Evolutionary conservation across 2,113 vertebrate species (phyloP), one percentile per base, ranked within the genome.

Genomic region (Ophthalmolycus amberensis): DNA sequence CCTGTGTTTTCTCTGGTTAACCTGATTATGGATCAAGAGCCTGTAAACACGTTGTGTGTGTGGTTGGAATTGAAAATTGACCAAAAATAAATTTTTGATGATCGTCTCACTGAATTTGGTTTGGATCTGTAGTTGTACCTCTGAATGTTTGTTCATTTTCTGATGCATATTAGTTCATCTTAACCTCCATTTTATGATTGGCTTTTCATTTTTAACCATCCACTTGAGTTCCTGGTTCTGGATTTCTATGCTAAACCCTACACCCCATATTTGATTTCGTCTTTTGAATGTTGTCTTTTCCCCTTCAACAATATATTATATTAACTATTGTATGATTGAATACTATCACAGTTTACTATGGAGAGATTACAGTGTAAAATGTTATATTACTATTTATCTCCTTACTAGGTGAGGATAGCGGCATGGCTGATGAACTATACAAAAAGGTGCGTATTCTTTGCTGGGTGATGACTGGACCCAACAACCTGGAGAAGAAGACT

Each of bases 381-480:
- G 42, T 48, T 5, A 38, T 46, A 6, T 65, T 75, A 5, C 25
- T 69, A 15, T 75, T n/a, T 27, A 2, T 85, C 59, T 71, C 12
- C 9, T 52, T 37, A 3, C 56, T 83, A 96, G 96, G 89, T 34
- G 95, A 95, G 77, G 94, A 96, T 40, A 90, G 94, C 52, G 75
- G 6, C 2, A 62, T 95, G 71, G 95, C 95, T 0, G 95, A 92
- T 11, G 90, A 77, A 6, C 92, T 95, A 2, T 95, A 92, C 74
- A 85, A 64, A 29, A 94, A 91, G 56, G 95, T 96, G 0, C 95
- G 94, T 0, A 87, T 95, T 56, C 94, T 96, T 22, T 96, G 96
- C 89, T 96, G 95, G 95, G 94, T 96, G 80, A 92, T 96, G 95
- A 95, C 95, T 0, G 83, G 89, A 0, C 94, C 96, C 0, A 82